These are phyloP conservation scores for Amiota communis DNA, from an alignment of 2,888 invertebrate genomes.

Conservation along the genomic window DNA sequence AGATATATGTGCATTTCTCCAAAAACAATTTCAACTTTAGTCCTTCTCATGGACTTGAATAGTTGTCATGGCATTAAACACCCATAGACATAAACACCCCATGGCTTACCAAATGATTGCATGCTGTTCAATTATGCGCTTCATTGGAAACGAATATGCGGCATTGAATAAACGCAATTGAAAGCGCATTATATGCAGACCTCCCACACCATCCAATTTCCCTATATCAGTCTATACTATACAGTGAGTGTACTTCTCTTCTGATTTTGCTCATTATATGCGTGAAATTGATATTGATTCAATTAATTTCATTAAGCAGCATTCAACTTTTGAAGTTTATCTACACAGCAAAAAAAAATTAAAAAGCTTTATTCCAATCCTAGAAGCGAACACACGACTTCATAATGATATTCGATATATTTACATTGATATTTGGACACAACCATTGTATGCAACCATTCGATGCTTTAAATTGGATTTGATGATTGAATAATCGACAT, in stretches of 20 bases:
- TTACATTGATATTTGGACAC: no score
- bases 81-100: not conserved
- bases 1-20: not conserved
- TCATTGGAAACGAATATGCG: slow-evolving; percentile 20
- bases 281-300: slow-evolving; percentile 18
- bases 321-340: not conserved
- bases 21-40: slow-evolving; percentile 4
- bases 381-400: no score
- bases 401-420: no score
- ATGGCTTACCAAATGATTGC: not conserved
- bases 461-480: no score
- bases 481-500: no score
- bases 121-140: slow-evolving; percentile 28
- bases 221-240: no score
- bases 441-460: no score
- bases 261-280: not conserved
- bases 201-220: not conserved
- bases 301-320: slow-evolving; percentile 21
- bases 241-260: not conserved
- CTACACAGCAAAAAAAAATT: not conserved
- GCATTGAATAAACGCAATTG: slow-evolving; percentile 2
- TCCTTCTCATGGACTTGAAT: not conserved
- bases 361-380: not conserved
- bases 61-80: slow-evolving; percentile 10
- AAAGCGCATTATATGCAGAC: slow-evolving; percentile 25